phyloP scores from a whole-genome alignment of 2,888 invertebrate species.

The Amitus sp. region DNA sequence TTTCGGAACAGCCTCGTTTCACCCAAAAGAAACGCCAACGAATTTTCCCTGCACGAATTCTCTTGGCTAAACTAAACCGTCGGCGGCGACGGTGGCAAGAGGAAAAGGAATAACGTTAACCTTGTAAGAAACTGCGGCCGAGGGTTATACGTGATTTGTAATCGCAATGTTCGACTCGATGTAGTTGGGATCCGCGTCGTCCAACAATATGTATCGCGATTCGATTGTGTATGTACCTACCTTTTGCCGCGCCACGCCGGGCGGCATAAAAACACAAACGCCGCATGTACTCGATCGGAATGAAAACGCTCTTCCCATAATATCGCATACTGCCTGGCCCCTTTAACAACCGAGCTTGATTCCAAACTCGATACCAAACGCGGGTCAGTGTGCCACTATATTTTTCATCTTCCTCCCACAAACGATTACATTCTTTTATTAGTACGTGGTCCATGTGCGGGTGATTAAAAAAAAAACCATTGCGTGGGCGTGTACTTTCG shows the following conservation, averaged over 20 bases:
- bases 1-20: neutral
- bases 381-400: constrained; percentile 57
- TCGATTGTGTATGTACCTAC: no score
- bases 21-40: neutral
- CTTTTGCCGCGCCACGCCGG: no score
- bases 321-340: constrained; percentile 43
- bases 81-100: no score
- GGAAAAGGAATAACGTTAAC: no score
- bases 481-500: constrained; percentile 40
- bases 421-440: no score
- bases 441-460: no score
- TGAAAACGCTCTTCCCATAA: constrained; percentile 48
- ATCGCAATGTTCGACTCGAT: constrained; percentile 7
- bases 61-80: neutral
- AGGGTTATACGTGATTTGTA: constrained; percentile 18
- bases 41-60: neutral
- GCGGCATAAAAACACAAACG: constrained; percentile 17
- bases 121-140: no score
- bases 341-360: constrained; percentile 49
- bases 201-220: no score
- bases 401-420: constrained; percentile 11
- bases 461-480: no score
- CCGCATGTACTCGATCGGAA: constrained; percentile 11
- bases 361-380: constrained; percentile 59
- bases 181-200: no score